Base-by-base conservation (phyloP, 2,888 invertebrate genomes). In the Apotomis betuletana region DNA sequence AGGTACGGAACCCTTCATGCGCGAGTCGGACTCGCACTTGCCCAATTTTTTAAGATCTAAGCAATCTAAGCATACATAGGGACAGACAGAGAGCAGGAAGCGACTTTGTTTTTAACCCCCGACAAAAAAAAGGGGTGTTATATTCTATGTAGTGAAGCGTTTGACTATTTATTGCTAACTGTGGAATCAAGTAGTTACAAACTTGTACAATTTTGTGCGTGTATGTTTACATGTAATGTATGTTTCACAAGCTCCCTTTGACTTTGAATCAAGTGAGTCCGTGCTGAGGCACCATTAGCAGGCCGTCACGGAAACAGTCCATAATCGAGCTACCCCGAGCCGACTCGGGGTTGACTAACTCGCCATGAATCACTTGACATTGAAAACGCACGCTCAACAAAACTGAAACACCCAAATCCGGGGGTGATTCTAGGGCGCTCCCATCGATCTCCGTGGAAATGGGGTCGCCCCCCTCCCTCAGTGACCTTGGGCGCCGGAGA, bases 381-480 rank as follows among this genome's bases (percentile, higher is more conserved):
- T 93, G 92, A 92, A 91, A 92, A 88, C 82, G 85, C 85, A 85
- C 83, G 80, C 80, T 73, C 76, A 75, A 76, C 82, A 82, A 83
- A 84, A 81, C 81, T 81, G 83, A 83, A 85, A 84, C 86, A 83
- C 84, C 85, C 82, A 85, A 84, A 83, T 84, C 83, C 78, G 77
- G 87, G 87, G 87, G 86, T 83, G 83, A 82, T 85, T 81, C 81
- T 81, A 81, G 82, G 85, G 86, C 84, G 88, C 87, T 86, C 88
- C 90, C 92, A 93, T 93, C 93, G 94, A 93, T 93, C 90, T 88
- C 82, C 83, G 84, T 85, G 86, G 87, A 90, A 92, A 90, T 83
- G 89, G 87, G 88, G 90, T 88, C 91, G 87, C 79, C 81, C 80
- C 80, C 83, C 84, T 81, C 80, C 75, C 77, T 82, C 78, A 80